phyloP scores from a whole-genome alignment of 2,888 invertebrate genomes.

The Fissipunctia ypsillon region DNA sequence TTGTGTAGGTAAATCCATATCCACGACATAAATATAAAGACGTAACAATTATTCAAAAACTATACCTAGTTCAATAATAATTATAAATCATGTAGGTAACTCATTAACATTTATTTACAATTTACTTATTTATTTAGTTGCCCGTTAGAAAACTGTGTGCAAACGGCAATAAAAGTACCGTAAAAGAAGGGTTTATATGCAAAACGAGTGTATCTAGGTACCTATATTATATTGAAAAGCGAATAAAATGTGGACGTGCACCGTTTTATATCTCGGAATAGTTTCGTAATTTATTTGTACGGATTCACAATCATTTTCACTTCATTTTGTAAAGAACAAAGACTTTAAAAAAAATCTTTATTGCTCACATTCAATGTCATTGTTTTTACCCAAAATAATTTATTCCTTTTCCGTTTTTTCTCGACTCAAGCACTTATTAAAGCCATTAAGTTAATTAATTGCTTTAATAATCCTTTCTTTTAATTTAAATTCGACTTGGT shows the following conservation, averaged over 20 bases:
- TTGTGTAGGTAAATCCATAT: not conserved
- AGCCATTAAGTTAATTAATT: slow-evolving; percentile 65
- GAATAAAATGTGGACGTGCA: slow-evolving; percentile 25
- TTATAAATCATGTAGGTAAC: not conserved
- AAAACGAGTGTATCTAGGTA: slow-evolving; percentile 18
- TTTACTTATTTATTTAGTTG: not conserved
- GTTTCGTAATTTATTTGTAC: slow-evolving; percentile 20
- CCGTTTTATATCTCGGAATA: slow-evolving; percentile 12
- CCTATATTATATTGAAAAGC: slow-evolving; percentile 24
- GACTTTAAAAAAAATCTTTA: slow-evolving; percentile 20
- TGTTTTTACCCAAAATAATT: slow-evolving; percentile 45
- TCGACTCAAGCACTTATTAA: slow-evolving; percentile 51
- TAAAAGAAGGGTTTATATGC: not conserved
- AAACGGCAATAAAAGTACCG: not conserved
- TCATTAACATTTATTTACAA: not conserved
- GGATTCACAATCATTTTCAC: slow-evolving; percentile 36
- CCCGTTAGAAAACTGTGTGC: not conserved
- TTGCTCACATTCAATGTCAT: slow-evolving; percentile 32
- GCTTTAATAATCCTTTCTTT: slow-evolving; percentile 59
- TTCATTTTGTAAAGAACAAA: slow-evolving; percentile 31
- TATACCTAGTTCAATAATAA: not conserved
- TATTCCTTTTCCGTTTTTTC: slow-evolving; percentile 47
- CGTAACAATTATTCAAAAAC: not conserved
- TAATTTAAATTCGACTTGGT: slow-evolving; percentile 37
- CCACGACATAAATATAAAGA: not conserved